Percentiles rank a stretch among this genome's conserved stretches.
Conservation (phyloP, 2,113 vertebrate genomes). For the Platichthys flesus region DNA sequence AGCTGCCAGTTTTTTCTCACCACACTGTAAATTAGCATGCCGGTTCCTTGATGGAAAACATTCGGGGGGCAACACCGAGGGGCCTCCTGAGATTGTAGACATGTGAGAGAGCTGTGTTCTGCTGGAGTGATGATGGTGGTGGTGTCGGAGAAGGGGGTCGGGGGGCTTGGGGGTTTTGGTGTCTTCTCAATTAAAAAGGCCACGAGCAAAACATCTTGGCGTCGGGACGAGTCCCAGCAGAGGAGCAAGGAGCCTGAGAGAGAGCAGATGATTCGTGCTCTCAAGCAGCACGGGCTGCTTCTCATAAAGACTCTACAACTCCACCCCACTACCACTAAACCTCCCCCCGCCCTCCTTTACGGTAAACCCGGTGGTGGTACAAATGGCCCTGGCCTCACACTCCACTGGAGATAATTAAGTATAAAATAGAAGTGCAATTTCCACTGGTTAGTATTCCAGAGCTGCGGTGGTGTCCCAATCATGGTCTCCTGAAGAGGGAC, state of each 20-base stretch:
- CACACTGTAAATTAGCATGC: constrained; percentile 73
- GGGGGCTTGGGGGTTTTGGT: constrained; percentile 15
- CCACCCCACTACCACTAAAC: no score
- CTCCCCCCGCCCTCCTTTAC: not conserved
- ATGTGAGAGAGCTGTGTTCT: constrained; percentile 42
- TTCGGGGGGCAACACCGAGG: constrained; percentile 43
- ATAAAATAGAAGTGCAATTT: constrained; percentile 66
- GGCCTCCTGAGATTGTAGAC: constrained; percentile 48
- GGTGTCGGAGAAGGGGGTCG: not conserved
- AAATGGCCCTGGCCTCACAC: constrained; percentile 34
- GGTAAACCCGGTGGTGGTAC: constrained; percentile 42
- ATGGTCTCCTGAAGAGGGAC: constrained; percentile 33
- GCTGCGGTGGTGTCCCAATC: constrained; percentile 20
- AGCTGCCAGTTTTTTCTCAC: constrained; percentile 67
- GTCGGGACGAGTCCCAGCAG: constrained; percentile 25
- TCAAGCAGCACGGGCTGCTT: constrained; percentile 42
- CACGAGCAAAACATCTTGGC: constrained; percentile 48
- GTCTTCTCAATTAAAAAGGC: constrained; percentile 61
- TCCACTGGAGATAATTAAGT: constrained; percentile 57
- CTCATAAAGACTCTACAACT: constrained; percentile 46
- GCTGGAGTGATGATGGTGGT: constrained; percentile 7
- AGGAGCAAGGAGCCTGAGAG: constrained; percentile 43
- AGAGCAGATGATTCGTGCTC: constrained; percentile 47
- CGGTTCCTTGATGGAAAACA: constrained; percentile 73
- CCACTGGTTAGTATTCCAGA: constrained; percentile 42